Evolutionary conservation across 2,113 vertebrate species (phyloP).

Genomic region (Vidua chalybeata): DNA sequence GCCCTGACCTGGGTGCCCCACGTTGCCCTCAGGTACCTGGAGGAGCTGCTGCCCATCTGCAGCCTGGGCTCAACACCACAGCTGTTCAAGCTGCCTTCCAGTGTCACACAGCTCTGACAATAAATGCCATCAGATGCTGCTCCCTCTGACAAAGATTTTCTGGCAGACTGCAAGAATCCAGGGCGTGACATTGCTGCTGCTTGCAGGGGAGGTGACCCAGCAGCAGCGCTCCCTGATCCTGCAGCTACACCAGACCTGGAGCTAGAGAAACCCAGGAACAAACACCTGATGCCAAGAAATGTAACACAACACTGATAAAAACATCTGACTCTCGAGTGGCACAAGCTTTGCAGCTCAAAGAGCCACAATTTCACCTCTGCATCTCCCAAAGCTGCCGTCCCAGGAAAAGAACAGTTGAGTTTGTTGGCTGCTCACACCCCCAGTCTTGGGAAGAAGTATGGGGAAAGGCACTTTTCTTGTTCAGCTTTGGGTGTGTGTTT

Average conservation of each 20-base stretch:
- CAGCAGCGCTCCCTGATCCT: rapidly evolving
- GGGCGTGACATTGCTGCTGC: background rate
- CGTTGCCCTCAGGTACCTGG: background rate
- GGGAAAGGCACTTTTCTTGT: background rate
- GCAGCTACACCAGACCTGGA: rapidly evolving
- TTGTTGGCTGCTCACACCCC: background rate
- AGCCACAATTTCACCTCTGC: background rate
- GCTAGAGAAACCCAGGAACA: background rate
- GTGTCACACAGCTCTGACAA: background rate
- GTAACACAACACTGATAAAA: background rate
- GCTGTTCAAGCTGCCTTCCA: background rate
- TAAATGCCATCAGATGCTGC: rapidly evolving
- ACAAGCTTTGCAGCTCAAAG: background rate
- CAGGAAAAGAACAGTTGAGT: background rate
- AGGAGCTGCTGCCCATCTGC: background rate
- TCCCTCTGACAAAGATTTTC: background rate
- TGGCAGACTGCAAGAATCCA: background rate
- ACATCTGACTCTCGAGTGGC: background rate
- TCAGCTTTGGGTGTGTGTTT: background rate
- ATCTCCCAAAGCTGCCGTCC: background rate
- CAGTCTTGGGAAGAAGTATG: background rate
- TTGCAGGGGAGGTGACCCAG: background rate
- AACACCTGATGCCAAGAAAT: background rate
- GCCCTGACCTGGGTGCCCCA: background rate
- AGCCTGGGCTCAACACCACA: rapidly evolving